Conservation (phyloP, 2,113 vertebrate species). For the Anthoscopus minutus region DNA sequence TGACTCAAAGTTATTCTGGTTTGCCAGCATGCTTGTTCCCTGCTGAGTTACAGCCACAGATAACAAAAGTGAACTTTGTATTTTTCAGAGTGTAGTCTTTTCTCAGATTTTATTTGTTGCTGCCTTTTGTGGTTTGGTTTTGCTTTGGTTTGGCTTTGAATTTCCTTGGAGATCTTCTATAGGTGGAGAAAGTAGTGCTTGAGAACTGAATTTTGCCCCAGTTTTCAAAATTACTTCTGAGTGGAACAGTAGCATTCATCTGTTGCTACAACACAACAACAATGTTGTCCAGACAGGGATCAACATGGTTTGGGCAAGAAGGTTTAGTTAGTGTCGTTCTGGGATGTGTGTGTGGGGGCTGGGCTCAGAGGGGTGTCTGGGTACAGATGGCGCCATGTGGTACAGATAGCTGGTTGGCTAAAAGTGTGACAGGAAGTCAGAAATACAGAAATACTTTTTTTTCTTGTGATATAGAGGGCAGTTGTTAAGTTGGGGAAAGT, state of each 20-base stretch:
- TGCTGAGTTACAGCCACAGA: not conserved
- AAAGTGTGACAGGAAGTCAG: not conserved
- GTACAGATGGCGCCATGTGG: not conserved
- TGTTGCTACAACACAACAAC: too few species aligned
- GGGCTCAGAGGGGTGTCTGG: not conserved
- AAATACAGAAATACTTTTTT: not conserved
- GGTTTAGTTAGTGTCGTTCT: not conserved
- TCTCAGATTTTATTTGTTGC: not conserved
- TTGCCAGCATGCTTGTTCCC: not conserved
- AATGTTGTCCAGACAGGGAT: not conserved
- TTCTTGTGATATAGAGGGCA: not conserved
- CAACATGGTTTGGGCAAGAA: accelerated
- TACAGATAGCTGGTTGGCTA: too few species aligned
- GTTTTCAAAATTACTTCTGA: not conserved
- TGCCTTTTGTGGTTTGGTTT: not conserved
- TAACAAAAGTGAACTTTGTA: not conserved
- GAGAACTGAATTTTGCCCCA: not conserved
- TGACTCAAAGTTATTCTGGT: not conserved
- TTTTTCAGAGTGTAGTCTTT: not conserved
- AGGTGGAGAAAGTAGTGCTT: not conserved
- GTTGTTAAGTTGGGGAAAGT: not conserved
- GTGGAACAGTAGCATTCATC: not conserved
- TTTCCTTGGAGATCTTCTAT: not conserved
- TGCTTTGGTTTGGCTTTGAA: not conserved
- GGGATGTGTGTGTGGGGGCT: not conserved